A percentile compares a stretch with the other conserved stretches of the same genome.
Conservation (phyloP, 2,113 vertebrate species). For the Etheostoma spectabile region DNA sequence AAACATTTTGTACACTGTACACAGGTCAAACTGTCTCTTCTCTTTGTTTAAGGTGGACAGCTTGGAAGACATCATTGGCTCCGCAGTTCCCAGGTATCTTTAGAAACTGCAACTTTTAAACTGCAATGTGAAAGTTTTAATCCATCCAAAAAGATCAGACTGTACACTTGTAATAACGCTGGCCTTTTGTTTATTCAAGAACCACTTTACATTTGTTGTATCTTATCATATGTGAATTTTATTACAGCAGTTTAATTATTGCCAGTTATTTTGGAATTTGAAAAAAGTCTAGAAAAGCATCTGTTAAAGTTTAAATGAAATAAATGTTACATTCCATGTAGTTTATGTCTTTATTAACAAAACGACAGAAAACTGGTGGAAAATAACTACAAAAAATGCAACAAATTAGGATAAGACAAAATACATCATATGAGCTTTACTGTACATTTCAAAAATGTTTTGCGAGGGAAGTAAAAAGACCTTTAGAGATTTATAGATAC, state of each 20-base stretch:
- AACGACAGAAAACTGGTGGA: not conserved
- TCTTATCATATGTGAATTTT: not conserved
- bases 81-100: not conserved
- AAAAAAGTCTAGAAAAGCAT: not conserved
- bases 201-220: not conserved
- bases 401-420: too few species aligned
- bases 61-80: constrained; percentile 44
- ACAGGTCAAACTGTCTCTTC: not conserved
- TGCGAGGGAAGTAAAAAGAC: too few species aligned
- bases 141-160: not conserved
- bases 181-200: not conserved
- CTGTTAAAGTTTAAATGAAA: not conserved
- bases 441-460: not conserved
- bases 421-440: not conserved
- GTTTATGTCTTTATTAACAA: not conserved
- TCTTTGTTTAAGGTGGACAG: constrained; percentile 39
- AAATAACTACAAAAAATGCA: not conserved
- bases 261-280: not conserved
- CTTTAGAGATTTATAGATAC: not conserved
- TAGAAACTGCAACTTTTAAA: not conserved
- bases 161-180: not conserved
- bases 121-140: not conserved
- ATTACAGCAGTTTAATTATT: not conserved
- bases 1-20: not conserved
- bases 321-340: not conserved